Base-by-base conservation (phyloP, 2,113 vertebrate genomes). In the Rhynchomys soricoides region DNA sequence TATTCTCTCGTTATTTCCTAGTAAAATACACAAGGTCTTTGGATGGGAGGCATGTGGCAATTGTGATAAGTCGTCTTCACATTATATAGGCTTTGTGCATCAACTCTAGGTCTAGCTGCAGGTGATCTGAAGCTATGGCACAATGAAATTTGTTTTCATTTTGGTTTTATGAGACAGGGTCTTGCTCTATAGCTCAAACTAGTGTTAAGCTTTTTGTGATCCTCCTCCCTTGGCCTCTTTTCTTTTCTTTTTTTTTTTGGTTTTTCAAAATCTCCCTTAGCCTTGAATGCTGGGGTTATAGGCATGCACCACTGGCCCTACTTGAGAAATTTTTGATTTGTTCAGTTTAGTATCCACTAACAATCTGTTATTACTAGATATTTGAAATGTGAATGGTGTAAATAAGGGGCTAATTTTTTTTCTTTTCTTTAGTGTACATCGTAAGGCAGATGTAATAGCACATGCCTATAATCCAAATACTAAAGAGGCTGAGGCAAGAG, bases 301-400 rank as follows among this genome's bases (percentile, higher is more conserved):
- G 89, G 74, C 40, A 10, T 50, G 34, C 8, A 26, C 13, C 12
- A 64, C 43, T 31, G 77, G 43, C 43, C 50, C 59, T 78, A 37
- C 13, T 7, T 90, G 8, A 29, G 59, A 78, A 26, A 50, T 16
- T 12, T 92, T 82, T 86, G 55, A 74, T 52, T 50, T 74, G 17
- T 57, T 91, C 26, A 37, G 7, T 81, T 12, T 64, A 45, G 31
- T 90, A 78, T 52, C 52, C 83, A 24, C 45, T 75, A 81, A 40
- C 45, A 45, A 48, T 37, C 31, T 88, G 34, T 59, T 37, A 15
- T 34, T 91, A 0, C 90, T 6, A 82, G 34, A 82, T 34, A 90
- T 62, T 89, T 74, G 68, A 78, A 96, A 90, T 94, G 78, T 89
- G 52, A 26, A 64, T 62, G 64, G 45, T 91, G 26, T 94, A 68